Base-by-base conservation (phyloP, 2,888 invertebrate species). In the Agrochola lychnidis region DNA sequence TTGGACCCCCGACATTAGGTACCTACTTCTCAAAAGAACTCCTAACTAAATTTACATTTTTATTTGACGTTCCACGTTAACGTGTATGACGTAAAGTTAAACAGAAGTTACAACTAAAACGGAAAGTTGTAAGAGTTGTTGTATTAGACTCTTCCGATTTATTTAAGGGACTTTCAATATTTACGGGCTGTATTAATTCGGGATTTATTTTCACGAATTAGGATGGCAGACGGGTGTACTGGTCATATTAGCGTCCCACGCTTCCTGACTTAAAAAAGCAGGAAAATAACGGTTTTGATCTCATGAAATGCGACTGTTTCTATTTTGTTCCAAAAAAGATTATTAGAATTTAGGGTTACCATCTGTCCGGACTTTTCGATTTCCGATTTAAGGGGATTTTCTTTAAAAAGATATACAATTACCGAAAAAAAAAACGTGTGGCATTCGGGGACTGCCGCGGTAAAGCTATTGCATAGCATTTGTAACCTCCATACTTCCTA, bases 41-140 rank as follows among this genome's bases (percentile, higher is more conserved):
- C 82, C 73, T 84, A 90, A 90, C 88, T 83, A 85, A 90, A 92
- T 93, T 93, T 91, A 90, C 91, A 92, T 92, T 91, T 87, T 91
- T 91, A 91, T 92, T 88, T 87, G 86, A 85, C 82, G 87, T 85
- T 82, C 82, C 81, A 82, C 77, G 74, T 79, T 85, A 83, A 85
- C 73, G 74, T 81, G 53, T 71, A 83, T 73, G 80, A 70, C 45
- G 70, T 64, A 10, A 81, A 83, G 84, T 89, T 84, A 87, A 87
- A 88, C 83, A 88, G 81, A 87, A 89, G 85, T 89, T 87, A 77
- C 36, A 81, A 83, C 85, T 88, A 85, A 88, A 89, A 89, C 81
- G 85, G 73, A 89, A 87, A 89, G 78, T 87, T 76, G 75, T 87
- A 87, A 82, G 79, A 82, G 83, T 84, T 84, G 81, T 86, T 85